phyloP scores from a whole-genome alignment of 2,888 invertebrate species.

The Malthinus flaveolus region DNA sequence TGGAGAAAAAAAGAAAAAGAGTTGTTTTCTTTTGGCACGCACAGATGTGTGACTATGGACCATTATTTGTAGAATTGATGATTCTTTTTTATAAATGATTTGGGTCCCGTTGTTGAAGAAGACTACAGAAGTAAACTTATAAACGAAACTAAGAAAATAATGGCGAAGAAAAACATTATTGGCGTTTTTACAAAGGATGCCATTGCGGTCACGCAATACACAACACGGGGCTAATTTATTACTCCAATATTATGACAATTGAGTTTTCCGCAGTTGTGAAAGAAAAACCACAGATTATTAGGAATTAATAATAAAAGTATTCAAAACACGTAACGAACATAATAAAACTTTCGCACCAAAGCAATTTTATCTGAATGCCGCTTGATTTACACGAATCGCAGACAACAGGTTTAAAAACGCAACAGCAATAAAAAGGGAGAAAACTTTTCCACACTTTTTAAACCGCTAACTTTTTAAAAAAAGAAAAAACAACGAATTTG shows the following conservation, averaged over 20 bases:
- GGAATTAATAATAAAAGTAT: neutral
- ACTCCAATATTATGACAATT: neutral
- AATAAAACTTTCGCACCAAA: neutral
- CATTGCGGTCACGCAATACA: slow-evolving; percentile 19
- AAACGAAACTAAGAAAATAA: slow-evolving; percentile 15
- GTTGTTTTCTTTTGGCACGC: slow-evolving; percentile 32
- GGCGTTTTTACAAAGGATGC: slow-evolving; percentile 16
- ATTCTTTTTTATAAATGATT: slow-evolving; percentile 27
- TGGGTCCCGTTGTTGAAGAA: slow-evolving; percentile 16
- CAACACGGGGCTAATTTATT: slow-evolving; percentile 20
- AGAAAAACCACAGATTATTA: too few relatives aligned
- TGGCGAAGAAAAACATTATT: slow-evolving; percentile 19
- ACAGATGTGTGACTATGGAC: slow-evolving; percentile 34
- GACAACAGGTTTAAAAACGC: slow-evolving; percentile 2
- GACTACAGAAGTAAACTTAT: slow-evolving; percentile 9
- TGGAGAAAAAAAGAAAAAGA: slow-evolving; percentile 30
- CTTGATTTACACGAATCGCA: slow-evolving; percentile 6
- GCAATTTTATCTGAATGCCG: neutral
- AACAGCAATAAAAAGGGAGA: slow-evolving; percentile 7
- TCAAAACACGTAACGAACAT: slow-evolving; percentile 1
- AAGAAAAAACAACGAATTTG: slow-evolving; percentile 1
- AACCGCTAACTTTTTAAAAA: neutral
- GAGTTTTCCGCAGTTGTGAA: neutral
- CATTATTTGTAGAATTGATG: slow-evolving; percentile 28
- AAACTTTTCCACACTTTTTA: slow-evolving; percentile 4